Evolutionary conservation across 1,140 invertebrate genomes (phyloP).

Genomic region (Aphis gossypii): DNA sequence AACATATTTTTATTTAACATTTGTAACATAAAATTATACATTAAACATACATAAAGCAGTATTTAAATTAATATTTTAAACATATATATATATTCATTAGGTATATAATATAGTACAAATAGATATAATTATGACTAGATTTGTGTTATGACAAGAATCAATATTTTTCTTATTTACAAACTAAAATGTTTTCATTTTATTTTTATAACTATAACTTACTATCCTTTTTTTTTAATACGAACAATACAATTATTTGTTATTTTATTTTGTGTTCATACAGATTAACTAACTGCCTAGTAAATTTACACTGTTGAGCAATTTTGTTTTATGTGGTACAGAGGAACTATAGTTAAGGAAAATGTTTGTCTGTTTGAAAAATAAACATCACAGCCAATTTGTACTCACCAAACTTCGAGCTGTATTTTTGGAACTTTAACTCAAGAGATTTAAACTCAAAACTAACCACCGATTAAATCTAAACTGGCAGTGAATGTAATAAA

Average conservation of each 20-base stretch:
- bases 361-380: constrained; percentile 30
- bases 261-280: background rate
- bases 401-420: background rate
- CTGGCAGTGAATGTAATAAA: constrained; percentile 31
- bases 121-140: constrained; percentile 53
- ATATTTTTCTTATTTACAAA: constrained; percentile 24
- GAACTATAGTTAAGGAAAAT: constrained; percentile 43
- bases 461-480: background rate
- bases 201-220: background rate
- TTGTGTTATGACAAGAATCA: constrained; percentile 54
- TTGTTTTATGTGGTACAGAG: constrained; percentile 35
- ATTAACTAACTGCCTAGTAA: constrained; percentile 5
- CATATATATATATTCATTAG: constrained; percentile 25
- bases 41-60: background rate
- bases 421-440: constrained; percentile 9
- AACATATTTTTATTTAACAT: constrained; percentile 5
- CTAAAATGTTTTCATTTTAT: background rate
- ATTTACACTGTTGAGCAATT: constrained; percentile 44
- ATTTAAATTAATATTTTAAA: constrained; percentile 44
- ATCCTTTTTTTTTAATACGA: background rate
- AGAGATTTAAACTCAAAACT: constrained; percentile 4
- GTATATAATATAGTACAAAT: constrained; percentile 19
- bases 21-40: constrained; percentile 4
- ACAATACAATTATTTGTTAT: background rate
- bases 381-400: constrained; percentile 16